A percentile compares a stretch with the other conserved stretches of the same genome.
Evolutionary conservation across 1,140 invertebrate species (phyloP).

Genomic region (Drosophila lacteicornis): DNA sequence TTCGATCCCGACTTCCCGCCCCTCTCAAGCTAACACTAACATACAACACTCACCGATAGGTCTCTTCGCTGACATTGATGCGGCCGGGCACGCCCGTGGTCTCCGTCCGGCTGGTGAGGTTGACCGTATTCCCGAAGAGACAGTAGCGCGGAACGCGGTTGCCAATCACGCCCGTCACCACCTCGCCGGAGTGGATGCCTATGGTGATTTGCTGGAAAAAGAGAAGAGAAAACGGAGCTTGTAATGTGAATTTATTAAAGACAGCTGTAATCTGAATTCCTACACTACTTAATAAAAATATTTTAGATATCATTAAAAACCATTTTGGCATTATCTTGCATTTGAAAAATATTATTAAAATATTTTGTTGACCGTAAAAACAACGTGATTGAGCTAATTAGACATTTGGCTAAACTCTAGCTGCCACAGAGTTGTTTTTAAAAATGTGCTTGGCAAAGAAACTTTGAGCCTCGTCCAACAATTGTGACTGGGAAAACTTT

Average conservation of each 20-base stretch:
- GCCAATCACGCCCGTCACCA: constrained; percentile 98
- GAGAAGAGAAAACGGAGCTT: constrained; percentile 4
- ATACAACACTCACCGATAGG: constrained; percentile 91
- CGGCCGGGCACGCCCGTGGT: constrained; percentile 95
- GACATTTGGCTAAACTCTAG: background rate
- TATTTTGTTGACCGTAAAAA: background rate
- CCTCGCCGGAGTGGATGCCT: constrained; percentile 97
- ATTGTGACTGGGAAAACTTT: background rate
- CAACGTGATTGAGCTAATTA: background rate
- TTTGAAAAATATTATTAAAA: background rate
- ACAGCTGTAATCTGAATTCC: constrained; percentile 20
- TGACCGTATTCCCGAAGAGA: constrained; percentile 98
- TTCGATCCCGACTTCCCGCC: constrained; percentile 34
- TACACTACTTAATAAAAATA: background rate
- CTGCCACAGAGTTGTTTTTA: background rate
- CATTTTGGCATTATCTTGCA: too few species aligned
- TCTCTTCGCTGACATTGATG: constrained; percentile 97
- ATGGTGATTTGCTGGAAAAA: constrained; percentile 94
- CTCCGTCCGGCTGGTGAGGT: constrained; percentile 97
- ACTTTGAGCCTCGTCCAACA: background rate
- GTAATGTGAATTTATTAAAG: constrained; percentile 35
- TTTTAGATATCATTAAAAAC: background rate
- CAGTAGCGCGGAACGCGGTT: constrained; percentile 99
- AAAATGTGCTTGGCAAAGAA: background rate
- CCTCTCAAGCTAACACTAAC: constrained; percentile 13